Conservation (phyloP, 2,888 invertebrate species). For the Drosophila lacicola region DNA sequence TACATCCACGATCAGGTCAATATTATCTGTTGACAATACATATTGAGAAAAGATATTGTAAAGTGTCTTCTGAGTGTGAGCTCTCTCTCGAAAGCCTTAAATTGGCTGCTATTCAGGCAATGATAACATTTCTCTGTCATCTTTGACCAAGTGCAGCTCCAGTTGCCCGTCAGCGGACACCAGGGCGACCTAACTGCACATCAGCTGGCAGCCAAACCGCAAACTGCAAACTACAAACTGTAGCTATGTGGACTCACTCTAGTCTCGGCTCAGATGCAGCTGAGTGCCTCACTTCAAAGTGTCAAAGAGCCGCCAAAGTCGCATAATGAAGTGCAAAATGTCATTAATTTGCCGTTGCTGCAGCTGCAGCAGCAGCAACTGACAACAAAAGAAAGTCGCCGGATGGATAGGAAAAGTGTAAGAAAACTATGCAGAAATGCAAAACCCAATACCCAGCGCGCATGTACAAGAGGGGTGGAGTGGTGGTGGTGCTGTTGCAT, state of each 20-base stretch:
- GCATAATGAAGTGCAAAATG: constrained; percentile 82
- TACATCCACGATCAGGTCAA: not conserved
- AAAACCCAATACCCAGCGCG: constrained; percentile 48
- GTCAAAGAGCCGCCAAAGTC: constrained; percentile 77
- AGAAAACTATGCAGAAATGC: constrained; percentile 75
- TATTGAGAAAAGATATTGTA: not conserved
- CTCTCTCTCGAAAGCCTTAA: not conserved
- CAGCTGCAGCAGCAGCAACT: constrained; percentile 56
- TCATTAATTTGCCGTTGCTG: constrained; percentile 77
- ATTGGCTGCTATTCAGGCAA: constrained; percentile 3
- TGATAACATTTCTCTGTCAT: constrained; percentile 37
- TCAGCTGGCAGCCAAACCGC: constrained; percentile 71
- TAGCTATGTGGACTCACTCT: constrained; percentile 28
- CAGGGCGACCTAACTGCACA: constrained; percentile 65
- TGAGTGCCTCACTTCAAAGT: constrained; percentile 81
- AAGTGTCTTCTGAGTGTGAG: not conserved
- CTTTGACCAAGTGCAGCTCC: constrained; percentile 42
- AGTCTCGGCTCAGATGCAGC: constrained; percentile 52
- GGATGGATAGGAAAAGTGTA: constrained; percentile 63
- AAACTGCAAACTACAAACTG: constrained; percentile 28
- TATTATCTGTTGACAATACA: not conserved
- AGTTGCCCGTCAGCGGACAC: constrained; percentile 30
- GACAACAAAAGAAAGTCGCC: constrained; percentile 69
- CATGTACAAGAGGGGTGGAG: not conserved
- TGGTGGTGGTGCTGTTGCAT: constrained; percentile 25